Base-by-base conservation (phyloP, 2,113 vertebrate species). In the Caloenas nicobarica region DNA sequence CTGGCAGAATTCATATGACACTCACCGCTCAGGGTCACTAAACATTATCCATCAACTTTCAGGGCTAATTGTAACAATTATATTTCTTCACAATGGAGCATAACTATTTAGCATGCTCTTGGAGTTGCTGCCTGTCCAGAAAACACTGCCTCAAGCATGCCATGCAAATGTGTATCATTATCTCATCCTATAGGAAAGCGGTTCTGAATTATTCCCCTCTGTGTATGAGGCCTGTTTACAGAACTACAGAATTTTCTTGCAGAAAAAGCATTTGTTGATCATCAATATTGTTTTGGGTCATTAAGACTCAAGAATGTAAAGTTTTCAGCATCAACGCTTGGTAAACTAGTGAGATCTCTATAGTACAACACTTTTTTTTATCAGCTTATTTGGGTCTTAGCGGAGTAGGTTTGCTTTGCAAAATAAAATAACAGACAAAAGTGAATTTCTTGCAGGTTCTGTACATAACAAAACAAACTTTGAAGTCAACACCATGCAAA, bases 361-460 rank as follows among this genome's bases (percentile, higher is more conserved):
- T 3, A 57, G 34, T 5, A 3, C 12, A 76, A 64, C 23, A 42
- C 3, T 16, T 46, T 10, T 64, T 81, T 88, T 40, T 61, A 89
- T 25, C 13, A 68, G 10, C 19, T 80, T 50, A 23, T 40, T 68
- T 54, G 28, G 3, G 16, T 80, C 15, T 73, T 83, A 68, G 81
- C 21, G 17, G 21, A 60, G 24, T 15, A 61, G 51, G 19, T 88
- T 81, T 46, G 57, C 36, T 91, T 70, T 88, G 33, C 42, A 86
- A 65, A 64, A 95, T 14, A 80, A 70, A 92, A 54, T 29, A 77
- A 69, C 11, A 38, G 25, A 71, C 7, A 64, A 54, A 65, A 76
- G 26, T 61, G 3, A 42, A 80, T 96, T 94, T 96, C 42, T 96
- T 96, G 36, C 89, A 97, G 96, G 81, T 87, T 89, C 50, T 31